A percentile compares a stretch with the other conserved stretches of the same genome.
Evolutionary conservation across 2,113 vertebrate species (phyloP).

Genomic region (Catharus minimus): DNA sequence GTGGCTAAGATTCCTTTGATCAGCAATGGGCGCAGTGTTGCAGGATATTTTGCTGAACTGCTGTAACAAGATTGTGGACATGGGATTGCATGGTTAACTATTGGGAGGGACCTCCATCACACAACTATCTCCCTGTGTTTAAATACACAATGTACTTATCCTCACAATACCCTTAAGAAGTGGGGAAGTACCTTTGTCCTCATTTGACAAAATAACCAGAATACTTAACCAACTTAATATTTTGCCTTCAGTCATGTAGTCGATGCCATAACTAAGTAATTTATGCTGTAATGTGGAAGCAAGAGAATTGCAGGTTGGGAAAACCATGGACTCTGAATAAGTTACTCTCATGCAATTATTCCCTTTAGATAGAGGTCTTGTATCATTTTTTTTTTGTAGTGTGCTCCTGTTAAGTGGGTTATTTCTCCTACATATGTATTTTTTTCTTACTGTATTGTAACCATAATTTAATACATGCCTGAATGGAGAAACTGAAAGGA

Average conservation of each 20-base stretch:
- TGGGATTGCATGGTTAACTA: not conserved
- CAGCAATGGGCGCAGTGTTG: not conserved
- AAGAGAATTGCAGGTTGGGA: not conserved
- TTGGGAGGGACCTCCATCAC: not conserved
- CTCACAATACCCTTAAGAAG: not conserved
- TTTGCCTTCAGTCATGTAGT: not conserved
- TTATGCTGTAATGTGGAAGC: not conserved
- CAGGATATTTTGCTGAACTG: not conserved
- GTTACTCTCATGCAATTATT: not conserved
- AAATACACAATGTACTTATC: not conserved
- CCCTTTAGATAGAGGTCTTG: not conserved
- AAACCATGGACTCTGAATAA: not conserved
- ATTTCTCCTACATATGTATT: not conserved
- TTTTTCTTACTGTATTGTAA: not conserved
- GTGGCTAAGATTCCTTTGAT: not conserved
- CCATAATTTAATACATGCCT: not conserved
- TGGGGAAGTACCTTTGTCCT: not conserved
- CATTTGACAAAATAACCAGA: not conserved
- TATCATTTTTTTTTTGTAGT: not conserved
- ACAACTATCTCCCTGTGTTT: not conserved
- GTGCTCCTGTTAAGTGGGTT: not conserved
- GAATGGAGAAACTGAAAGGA: not conserved
- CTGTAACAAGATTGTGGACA: not conserved
- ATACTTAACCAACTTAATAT: not conserved
- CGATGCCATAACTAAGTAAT: not conserved